Evolutionary conservation across 2,113 vertebrate species (phyloP), one percentile per base, ranked within the genome.

Genomic region (Proterorhinus semilunaris): DNA sequence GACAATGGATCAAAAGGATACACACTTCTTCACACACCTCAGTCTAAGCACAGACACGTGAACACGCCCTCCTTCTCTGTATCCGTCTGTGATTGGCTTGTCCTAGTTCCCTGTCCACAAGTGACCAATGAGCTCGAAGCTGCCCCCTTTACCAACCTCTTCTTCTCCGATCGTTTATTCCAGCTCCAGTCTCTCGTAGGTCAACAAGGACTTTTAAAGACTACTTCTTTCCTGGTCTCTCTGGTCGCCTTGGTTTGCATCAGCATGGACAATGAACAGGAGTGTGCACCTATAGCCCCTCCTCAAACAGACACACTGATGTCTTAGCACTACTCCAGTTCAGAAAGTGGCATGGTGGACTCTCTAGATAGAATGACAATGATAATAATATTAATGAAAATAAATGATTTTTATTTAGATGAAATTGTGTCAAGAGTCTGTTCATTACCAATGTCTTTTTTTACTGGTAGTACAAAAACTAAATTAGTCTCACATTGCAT

Each of bases 401-500:
- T 93, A 93, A 93, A 93, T 88, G 86, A 93, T 91, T 93, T 93
- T 93, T 93, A 93, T 93, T 92, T 93, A 92, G 88, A 86, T 88
- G 83, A 86, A 79, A 45, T 69, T 52, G 59, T 11, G 59, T 59
- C 17, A 0, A 63, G 62, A 53, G 57, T 81, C 9, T 48, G 62
- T 78, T 80, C 46, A 57, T 70, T 70, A n/a, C 2, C 13, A 65
- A 11, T 54, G n/a, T 69, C 10, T 27, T 71, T 47, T 47, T 47
- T 47, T 1, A 1, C 7, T 5, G 27, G 2, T 2, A 3, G 2
- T 3, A 1, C 2, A 36, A 36, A 36, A 36, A 36, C 3, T 3
- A 36, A 36, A 36, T 36, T 4, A 36, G 4, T 36, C 27, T 36
- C 27, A 36, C 27, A 36, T 36, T 36, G 27, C 27, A 36, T 36